Evolutionary conservation across 2,888 invertebrate genomes (phyloP), one percentile per base, ranked within the genome.

Genomic region (Diarsia rubi): DNA sequence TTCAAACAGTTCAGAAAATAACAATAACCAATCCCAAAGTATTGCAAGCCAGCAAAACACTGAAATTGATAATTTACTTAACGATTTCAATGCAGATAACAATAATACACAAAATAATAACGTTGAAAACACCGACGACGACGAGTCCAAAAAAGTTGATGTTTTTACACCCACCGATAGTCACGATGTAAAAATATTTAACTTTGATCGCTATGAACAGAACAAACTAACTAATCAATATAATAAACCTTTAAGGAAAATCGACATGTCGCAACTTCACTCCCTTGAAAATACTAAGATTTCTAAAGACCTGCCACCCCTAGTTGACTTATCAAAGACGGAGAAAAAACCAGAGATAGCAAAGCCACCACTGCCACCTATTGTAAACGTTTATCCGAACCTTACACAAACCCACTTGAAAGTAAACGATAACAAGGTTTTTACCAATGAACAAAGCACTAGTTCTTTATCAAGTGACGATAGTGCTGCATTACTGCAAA

Each of bases 401-500:
- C 88, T 96, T 75, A 96, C 96, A 4, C 96, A 96, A 86, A 96
- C 96, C 3, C 96, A 96, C 90, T 90, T 96, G 69, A 96, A 96
- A 90, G 96, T 95, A 8, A 96, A 96, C 81, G 96, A 95, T 72
- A 93, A 90, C 68, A 96, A 96, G 86, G 94, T 93, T 5, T 96
- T 96, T 82, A 96, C 95, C 2, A 96, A 96, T 77, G 97, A 97
- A 75, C 96, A 96, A 81, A 97, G 97, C 79, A 96, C 96, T 3
- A 97, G 97, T 84, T 97, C 97, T 0, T 86, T 97, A 57, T 97
- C 97, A 2, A 97, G 97, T 79, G 97, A 97, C 69, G 97, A 97
- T 72, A 97, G 97, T 81, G 96, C 97, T 52, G 97, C 97, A 3
- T 87, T 97, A 82, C 86, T 97, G 73, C 97, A 97, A 72, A 97